Evolutionary conservation across 2,888 invertebrate genomes (phyloP).

Genomic region (Lottia gigantea): DNA sequence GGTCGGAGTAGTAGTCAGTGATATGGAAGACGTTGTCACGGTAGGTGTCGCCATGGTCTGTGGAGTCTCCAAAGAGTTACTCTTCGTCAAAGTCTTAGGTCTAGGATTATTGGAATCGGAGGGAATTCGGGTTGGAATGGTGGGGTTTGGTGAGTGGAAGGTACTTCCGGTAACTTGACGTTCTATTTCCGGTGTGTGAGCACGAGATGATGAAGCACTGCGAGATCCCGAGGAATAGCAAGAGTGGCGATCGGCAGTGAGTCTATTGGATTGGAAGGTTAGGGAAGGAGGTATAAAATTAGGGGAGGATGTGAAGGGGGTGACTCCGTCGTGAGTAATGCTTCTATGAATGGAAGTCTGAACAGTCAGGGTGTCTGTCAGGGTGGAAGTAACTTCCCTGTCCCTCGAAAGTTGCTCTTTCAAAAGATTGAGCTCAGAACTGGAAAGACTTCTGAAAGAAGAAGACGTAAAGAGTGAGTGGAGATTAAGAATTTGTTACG

Average conservation of each 20-base stretch:
- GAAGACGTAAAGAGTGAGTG: not conserved
- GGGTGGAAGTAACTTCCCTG: slow-evolving; percentile 5
- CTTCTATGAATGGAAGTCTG: slow-evolving; percentile 14
- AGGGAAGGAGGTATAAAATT: slow-evolving; percentile 26
- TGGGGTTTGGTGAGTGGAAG: slow-evolving; percentile 37
- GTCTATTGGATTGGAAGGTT: slow-evolving; percentile 22
- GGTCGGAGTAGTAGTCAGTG: slow-evolving; percentile 31
- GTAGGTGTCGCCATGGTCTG: slow-evolving; percentile 16
- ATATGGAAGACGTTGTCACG: slow-evolving; percentile 16
- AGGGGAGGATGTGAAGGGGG: not conserved
- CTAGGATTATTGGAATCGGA: slow-evolving; percentile 25
- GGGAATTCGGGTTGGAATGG: slow-evolving; percentile 41
- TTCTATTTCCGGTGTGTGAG: slow-evolving; percentile 39
- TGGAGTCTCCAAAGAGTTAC: slow-evolving; percentile 48
- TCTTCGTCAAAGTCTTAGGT: slow-evolving; percentile 39
- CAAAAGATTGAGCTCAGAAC: slow-evolving; percentile 46
- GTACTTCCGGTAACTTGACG: slow-evolving; percentile 12
- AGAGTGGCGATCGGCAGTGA: slow-evolving; percentile 25
- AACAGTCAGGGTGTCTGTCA: slow-evolving; percentile 7
- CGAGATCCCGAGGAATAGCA: slow-evolving; percentile 48
- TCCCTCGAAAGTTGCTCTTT: slow-evolving; percentile 43
- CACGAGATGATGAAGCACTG: slow-evolving; percentile 48
- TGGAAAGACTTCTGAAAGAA: slow-evolving; percentile 48
- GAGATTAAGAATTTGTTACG: too few relatives aligned
- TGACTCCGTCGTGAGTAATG: slow-evolving; percentile 28